Evolutionary conservation across 2,888 invertebrate genomes (phyloP).

Genomic region (Cistogaster globosa): DNA sequence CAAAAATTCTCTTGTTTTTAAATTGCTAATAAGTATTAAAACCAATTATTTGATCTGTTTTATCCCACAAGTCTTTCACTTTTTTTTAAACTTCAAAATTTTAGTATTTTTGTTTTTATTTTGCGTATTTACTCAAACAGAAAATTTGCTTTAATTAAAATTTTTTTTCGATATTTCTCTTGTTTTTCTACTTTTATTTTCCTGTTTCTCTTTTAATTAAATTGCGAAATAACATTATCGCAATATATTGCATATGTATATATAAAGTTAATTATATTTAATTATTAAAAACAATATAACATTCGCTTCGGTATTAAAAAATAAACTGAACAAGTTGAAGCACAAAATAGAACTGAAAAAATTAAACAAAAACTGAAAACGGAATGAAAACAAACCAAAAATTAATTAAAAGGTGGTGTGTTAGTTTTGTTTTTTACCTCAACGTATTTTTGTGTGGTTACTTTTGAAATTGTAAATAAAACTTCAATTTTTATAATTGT

Average conservation of each 20-base stretch:
- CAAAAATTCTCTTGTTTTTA: neutral
- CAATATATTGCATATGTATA: conserved; percentile 12
- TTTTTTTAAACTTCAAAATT: conserved; percentile 35
- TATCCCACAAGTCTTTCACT: neutral
- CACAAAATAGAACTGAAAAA: conserved; percentile 66
- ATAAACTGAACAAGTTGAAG: conserved; percentile 58
- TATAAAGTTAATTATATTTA: conserved; percentile 60
- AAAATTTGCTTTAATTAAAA: conserved; percentile 23
- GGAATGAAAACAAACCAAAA: neutral
- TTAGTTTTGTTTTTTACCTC: neutral
- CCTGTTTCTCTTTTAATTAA: conserved; percentile 42
- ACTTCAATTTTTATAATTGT: too few relatives aligned
- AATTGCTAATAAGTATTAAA: too few relatives aligned
- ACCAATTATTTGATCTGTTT: too few relatives aligned
- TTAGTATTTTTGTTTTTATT: conserved; percentile 39
- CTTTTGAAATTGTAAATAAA: too few relatives aligned
- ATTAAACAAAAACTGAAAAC: conserved; percentile 5
- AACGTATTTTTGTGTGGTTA: too few relatives aligned
- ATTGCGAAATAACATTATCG: conserved; percentile 65
- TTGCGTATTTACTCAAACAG: conserved; percentile 54
- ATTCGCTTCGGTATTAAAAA: conserved; percentile 32
- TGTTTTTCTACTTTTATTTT: conserved; percentile 41
- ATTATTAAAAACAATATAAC: conserved; percentile 44
- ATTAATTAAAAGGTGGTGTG: neutral
- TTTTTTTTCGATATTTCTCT: conserved; percentile 33